Conservation (phyloP, 2,797 vertebrate genomes). For the Loriculus beryllinus region DNA sequence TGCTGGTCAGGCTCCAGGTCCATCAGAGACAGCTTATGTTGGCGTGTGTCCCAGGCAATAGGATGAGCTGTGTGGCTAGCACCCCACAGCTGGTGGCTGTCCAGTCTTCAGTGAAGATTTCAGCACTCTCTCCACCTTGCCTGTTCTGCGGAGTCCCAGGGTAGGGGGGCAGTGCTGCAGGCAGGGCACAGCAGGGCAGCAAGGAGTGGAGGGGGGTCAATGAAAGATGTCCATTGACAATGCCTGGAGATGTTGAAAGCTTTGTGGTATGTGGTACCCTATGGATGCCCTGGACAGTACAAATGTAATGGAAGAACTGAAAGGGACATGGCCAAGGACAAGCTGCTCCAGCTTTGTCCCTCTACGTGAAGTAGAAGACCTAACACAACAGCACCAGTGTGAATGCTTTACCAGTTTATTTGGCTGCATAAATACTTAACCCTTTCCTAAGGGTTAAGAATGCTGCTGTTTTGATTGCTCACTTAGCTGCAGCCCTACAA, state of each 20-base stretch:
- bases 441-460: background rate
- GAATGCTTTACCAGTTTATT: background rate
- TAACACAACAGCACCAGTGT: background rate
- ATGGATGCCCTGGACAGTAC: background rate
- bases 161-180: background rate
- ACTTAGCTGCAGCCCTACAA: background rate
- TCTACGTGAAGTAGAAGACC: background rate
- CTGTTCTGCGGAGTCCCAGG: background rate
- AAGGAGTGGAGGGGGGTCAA: background rate
- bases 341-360: background rate
- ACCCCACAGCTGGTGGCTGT: background rate
- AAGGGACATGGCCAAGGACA: background rate
- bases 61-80: background rate
- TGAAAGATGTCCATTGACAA: background rate
- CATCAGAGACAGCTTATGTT: background rate
- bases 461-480: background rate
- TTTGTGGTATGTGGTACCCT: rapidly evolving
- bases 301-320: background rate
- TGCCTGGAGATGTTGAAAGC: background rate
- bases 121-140: background rate
- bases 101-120: background rate
- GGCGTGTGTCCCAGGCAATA: background rate
- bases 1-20: background rate
- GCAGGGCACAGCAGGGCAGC: background rate
- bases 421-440: background rate